phyloP scores from a whole-genome alignment of 1,140 invertebrate species.

The Drosophila nannoptera region DNA sequence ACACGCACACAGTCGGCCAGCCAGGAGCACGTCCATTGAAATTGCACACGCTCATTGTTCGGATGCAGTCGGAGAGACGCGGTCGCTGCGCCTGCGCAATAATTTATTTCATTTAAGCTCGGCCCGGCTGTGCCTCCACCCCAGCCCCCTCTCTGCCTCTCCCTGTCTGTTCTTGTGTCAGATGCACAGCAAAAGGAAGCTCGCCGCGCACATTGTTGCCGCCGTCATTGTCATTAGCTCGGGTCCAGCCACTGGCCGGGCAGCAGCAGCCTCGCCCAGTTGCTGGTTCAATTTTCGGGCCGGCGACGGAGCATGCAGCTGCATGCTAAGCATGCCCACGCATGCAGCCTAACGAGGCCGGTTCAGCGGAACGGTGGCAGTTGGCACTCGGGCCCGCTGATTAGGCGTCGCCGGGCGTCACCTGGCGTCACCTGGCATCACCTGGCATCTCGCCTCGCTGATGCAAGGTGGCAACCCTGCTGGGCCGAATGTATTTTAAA shows the following conservation, averaged over 20 bases:
- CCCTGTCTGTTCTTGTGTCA: conserved; percentile 52
- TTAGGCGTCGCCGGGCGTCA: background rate
- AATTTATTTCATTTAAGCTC: conserved; percentile 74
- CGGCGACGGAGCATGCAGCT: too few relatives aligned
- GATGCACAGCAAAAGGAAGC: conserved; percentile 57
- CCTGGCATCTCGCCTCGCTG: too few relatives aligned
- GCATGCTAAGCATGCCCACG: conserved; percentile 26
- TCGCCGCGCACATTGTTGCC: conserved; percentile 51
- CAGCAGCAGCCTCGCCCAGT: conserved; percentile 13
- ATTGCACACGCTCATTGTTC: conserved; percentile 63
- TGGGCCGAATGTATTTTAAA: conserved; percentile 28
- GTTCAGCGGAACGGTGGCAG: conserved; percentile 13
- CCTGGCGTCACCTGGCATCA: background rate
- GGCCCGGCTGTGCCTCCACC: conserved; percentile 1
- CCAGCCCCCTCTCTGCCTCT: background rate
- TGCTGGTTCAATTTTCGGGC: conserved; percentile 43
- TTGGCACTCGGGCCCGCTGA: conserved; percentile 4
- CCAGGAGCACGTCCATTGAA: conserved; percentile 62
- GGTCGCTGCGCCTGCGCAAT: conserved; percentile 61
- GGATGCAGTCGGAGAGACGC: conserved; percentile 9
- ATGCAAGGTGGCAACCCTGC: conserved; percentile 13
- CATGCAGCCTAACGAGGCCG: conserved; percentile 33
- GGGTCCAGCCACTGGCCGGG: conserved; percentile 10
- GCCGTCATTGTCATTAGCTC: conserved; percentile 54
- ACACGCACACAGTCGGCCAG: background rate